Percentiles rank a stretch among this genome's conserved stretches.
phyloP scores from a whole-genome alignment of 2,797 vertebrate species.

The Labeo calbasu region DNA sequence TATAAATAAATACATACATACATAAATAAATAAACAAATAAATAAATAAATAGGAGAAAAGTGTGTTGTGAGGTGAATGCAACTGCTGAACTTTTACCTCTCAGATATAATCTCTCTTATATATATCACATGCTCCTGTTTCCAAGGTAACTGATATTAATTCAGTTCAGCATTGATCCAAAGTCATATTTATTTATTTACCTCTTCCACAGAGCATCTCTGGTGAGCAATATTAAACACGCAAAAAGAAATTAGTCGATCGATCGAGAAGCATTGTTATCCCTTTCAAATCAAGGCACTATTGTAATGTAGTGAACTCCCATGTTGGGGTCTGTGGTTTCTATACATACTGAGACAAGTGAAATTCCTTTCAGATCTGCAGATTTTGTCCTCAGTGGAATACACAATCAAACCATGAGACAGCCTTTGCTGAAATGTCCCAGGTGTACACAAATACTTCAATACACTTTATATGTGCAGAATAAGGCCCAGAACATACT shows the following conservation, averaged over 20 bases:
- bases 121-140: slow-evolving; percentile 56
- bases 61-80: background rate
- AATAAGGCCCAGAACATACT: background rate
- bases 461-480: background rate
- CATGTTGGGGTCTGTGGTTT: background rate
- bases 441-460: background rate
- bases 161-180: slow-evolving; percentile 60
- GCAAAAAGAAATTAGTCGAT: slow-evolving; percentile 38
- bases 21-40: background rate
- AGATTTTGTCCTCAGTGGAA: background rate
- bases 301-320: slow-evolving; percentile 10
- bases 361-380: background rate
- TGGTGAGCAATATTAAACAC: slow-evolving; percentile 49
- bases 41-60: no score
- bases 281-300: slow-evolving; percentile 42
- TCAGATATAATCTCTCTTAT: slow-evolving; percentile 34
- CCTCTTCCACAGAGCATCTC: slow-evolving; percentile 48
- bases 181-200: slow-evolving; percentile 65
- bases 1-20: background rate
- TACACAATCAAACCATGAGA: background rate
- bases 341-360: background rate
- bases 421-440: background rate
- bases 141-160: slow-evolving; percentile 65
- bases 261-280: slow-evolving; percentile 45
- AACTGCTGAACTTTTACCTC: slow-evolving; percentile 44